Conservation (phyloP, 2,888 invertebrate species). For the Phlogophora meticulosa region DNA sequence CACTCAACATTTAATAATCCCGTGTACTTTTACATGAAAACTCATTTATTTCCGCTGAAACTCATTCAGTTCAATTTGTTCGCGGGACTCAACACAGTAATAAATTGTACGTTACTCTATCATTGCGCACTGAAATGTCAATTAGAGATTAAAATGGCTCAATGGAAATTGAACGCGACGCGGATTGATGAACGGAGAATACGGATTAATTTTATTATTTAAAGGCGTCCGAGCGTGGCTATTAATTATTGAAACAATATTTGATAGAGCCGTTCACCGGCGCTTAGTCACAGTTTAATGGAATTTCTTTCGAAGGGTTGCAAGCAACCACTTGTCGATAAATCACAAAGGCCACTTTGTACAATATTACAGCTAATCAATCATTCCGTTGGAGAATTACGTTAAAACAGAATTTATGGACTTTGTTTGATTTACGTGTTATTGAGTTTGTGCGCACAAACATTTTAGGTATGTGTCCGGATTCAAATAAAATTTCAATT, state of each 20-base stretch:
- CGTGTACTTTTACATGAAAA: constrained; percentile 49
- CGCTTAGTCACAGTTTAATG: constrained; percentile 71
- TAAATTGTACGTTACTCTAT: constrained; percentile 76
- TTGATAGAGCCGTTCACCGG: constrained; percentile 68
- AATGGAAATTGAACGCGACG: constrained; percentile 77
- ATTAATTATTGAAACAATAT: constrained; percentile 78
- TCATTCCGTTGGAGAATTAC: constrained; percentile 59
- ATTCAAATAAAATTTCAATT: constrained; percentile 13
- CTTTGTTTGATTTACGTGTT: constrained; percentile 44
- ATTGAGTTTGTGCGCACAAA: constrained; percentile 30
- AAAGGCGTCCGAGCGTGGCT: constrained; percentile 67
- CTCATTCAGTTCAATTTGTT: constrained; percentile 63
- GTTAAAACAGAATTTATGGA: constrained; percentile 35
- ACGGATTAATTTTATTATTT: constrained; percentile 79
- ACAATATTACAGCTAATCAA: constrained; percentile 63
- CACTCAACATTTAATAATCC: constrained; percentile 56
- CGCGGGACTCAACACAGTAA: constrained; percentile 62
- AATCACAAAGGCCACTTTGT: constrained; percentile 61
- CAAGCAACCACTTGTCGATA: constrained; percentile 61
- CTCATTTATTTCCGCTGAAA: constrained; percentile 59
- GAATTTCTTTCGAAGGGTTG: constrained; percentile 73
- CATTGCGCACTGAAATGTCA: constrained; percentile 79
- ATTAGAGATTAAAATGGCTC: constrained; percentile 82
- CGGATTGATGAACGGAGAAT: constrained; percentile 78
- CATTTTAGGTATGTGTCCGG: constrained; percentile 5